Evolutionary conservation across 1,140 invertebrate genomes (phyloP).

Genomic region (Acyrthosiphon pisum): DNA sequence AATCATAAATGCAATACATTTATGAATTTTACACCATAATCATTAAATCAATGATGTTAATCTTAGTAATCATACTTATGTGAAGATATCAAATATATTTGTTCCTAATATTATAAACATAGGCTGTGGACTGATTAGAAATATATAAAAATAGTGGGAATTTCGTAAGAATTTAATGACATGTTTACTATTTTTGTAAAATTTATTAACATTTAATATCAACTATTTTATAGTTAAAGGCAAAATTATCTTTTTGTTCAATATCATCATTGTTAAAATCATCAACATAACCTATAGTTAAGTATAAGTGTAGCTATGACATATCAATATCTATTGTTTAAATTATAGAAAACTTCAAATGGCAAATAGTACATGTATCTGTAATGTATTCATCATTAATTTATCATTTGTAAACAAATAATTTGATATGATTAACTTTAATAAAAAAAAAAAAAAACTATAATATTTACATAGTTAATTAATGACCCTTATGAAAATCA

Average conservation of each 20-base stretch:
- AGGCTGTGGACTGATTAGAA: neutral
- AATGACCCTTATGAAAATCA: neutral
- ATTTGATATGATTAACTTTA: neutral
- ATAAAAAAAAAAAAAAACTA: neutral
- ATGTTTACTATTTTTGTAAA: neutral
- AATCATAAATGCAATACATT: neutral
- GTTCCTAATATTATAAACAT: neutral
- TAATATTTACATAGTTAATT: neutral
- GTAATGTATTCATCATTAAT: neutral
- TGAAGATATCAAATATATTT: neutral
- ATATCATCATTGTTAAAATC: too few relatives aligned
- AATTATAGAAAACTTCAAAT: neutral
- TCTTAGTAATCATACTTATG: neutral
- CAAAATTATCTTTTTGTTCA: neutral
- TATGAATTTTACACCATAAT: neutral
- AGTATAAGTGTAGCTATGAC: too few relatives aligned
- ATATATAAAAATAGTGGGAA: neutral
- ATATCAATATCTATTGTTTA: neutral
- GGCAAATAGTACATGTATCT: neutral
- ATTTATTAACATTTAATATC: neutral
- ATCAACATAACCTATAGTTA: neutral
- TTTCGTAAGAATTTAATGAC: constrained; percentile 10
- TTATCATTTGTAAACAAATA: neutral
- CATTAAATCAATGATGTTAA: neutral
- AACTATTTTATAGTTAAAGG: neutral